These are phyloP conservation scores for Elephas maximus DNA, from an alignment of 2,113 vertebrate species.

Conservation along the genomic window DNA sequence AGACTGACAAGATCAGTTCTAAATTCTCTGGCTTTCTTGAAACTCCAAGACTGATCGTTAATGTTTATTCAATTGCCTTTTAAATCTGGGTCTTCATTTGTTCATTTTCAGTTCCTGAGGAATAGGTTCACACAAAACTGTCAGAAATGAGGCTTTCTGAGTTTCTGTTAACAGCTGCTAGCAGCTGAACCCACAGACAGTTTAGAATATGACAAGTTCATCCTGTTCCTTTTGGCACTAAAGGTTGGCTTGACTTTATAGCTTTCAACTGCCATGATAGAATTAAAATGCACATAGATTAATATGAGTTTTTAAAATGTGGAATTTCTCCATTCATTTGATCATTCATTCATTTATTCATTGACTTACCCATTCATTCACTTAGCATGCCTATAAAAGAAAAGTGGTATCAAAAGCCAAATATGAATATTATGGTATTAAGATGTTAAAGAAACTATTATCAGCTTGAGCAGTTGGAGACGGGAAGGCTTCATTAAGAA, in stretches of 20 bases:
- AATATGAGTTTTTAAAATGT: neutral
- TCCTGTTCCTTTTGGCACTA: neutral
- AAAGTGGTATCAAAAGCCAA: neutral
- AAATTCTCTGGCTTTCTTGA: neutral
- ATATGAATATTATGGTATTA: neutral
- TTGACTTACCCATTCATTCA: neutral
- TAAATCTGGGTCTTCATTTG: conserved; percentile 51
- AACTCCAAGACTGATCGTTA: conserved; percentile 44
- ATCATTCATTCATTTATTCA: neutral
- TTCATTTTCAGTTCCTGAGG: conserved; percentile 51
- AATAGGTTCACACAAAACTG: conserved; percentile 45
- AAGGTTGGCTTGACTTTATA: neutral
- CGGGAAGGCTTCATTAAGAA: neutral
- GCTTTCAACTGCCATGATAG: neutral
- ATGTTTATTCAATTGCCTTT: conserved; percentile 44
- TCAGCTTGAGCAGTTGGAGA: neutral
- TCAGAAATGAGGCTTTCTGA: conserved; percentile 55
- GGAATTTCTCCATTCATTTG: neutral
- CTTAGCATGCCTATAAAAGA: neutral
- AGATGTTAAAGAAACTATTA: neutral
- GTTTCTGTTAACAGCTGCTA: conserved; percentile 51
- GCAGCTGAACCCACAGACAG: neutral
- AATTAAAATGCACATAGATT: neutral
- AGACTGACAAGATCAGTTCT: neutral
- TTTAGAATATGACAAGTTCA: conserved; percentile 7